A percentile compares a stretch with the other conserved stretches of the same genome.
Conservation (phyloP, 2,888 invertebrate species). For the Drosophila limbata region DNA sequence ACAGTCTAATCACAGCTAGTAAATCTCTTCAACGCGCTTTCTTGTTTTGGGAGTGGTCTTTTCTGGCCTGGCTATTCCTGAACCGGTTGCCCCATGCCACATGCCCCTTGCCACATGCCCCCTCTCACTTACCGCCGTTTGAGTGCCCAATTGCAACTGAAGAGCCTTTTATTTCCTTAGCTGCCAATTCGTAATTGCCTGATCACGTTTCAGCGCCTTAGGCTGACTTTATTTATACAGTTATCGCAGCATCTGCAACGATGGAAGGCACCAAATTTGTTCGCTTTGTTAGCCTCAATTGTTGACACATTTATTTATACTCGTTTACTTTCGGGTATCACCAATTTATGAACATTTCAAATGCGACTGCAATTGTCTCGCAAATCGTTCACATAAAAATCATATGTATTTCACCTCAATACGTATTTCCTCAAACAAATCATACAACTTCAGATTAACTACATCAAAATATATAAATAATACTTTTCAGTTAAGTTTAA, state of each 20-base stretch:
- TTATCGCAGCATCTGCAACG: conserved; percentile 28
- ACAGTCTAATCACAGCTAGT: conserved; percentile 63
- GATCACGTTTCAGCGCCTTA: conserved; percentile 65
- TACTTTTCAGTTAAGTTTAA: neutral
- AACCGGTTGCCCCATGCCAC: conserved; percentile 57
- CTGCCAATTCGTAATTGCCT: conserved; percentile 60
- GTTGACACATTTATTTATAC: conserved; percentile 69
- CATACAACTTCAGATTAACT: neutral
- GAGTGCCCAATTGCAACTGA: conserved; percentile 17
- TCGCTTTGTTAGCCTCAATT: conserved; percentile 36
- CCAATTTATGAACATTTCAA: conserved; percentile 65
- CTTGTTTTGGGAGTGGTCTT: conserved; percentile 68
- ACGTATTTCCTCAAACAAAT: neutral
- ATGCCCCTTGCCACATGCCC: neutral
- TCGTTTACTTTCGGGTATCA: conserved; percentile 38
- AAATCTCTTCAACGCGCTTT: conserved; percentile 71
- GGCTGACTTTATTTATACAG: conserved; percentile 37
- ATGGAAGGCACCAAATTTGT: neutral
- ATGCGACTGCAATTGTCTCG: conserved; percentile 31
- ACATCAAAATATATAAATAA: neutral
- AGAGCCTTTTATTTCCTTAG: conserved; percentile 36
- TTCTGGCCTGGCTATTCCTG: conserved; percentile 46
- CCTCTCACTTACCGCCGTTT: neutral
- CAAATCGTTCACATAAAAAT: conserved; percentile 33
- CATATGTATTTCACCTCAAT: neutral